phyloP scores from a whole-genome alignment of 2,113 vertebrate species.

The Bagarius yarrelli region DNA sequence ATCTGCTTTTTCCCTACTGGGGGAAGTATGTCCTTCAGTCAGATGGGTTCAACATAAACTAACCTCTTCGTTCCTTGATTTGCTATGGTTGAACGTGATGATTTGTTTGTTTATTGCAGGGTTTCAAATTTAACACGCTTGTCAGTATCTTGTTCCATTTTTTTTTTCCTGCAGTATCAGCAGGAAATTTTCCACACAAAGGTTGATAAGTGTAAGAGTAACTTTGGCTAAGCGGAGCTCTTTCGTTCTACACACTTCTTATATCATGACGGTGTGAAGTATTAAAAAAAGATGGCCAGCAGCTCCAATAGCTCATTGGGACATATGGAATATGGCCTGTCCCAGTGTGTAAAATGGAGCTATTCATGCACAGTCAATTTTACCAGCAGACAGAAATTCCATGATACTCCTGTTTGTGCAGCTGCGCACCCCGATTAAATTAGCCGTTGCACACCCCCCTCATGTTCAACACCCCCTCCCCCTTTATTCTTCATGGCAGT shows the following conservation, averaged over 20 bases:
- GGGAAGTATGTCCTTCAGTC: conserved; percentile 53
- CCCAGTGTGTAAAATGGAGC: conserved; percentile 63
- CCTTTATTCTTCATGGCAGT: conserved; percentile 48
- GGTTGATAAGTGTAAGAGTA: background rate
- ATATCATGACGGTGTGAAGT: background rate
- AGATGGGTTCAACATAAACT: conserved; percentile 30
- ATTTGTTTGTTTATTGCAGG: conserved; percentile 51
- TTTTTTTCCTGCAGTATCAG: background rate
- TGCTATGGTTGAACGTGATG: conserved; percentile 59
- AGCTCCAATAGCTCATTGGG: conserved; percentile 72
- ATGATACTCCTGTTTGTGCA: conserved; percentile 91
- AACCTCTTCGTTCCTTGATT: conserved; percentile 60
- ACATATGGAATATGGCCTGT: conserved; percentile 89
- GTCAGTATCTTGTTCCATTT: background rate
- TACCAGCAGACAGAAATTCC: conserved; percentile 88
- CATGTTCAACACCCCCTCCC: conserved; percentile 65
- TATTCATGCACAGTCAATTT: conserved; percentile 87
- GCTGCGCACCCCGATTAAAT: conserved; percentile 93
- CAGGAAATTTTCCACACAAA: conserved; percentile 53
- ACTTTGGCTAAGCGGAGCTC: background rate
- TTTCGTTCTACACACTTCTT: background rate
- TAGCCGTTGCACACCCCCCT: conserved; percentile 70
- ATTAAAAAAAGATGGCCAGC: conserved; percentile 1
- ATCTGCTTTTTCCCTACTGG: conserved; percentile 60
- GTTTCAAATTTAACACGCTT: background rate